Base-by-base conservation (phyloP, 2,113 vertebrate species). In the Spea multiplicata region DNA sequence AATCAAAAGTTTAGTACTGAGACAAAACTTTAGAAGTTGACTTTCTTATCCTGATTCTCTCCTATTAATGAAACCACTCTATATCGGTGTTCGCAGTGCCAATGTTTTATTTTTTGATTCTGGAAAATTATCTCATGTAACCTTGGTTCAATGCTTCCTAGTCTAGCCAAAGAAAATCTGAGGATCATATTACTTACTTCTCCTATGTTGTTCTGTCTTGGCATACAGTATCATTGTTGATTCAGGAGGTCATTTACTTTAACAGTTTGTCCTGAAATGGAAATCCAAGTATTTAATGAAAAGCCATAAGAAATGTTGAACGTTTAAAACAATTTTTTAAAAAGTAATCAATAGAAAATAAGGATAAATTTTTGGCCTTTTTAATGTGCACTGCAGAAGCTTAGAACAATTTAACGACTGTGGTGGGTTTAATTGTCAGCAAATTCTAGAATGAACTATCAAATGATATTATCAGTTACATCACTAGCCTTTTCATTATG, bases 101-200 rank as follows among this genome's bases (percentile, higher is more conserved):
- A 8, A 0, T 8, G 66, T 8, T 53, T 74, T 61, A 57, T 12
- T 57, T 59, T 76, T 66, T 53, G 71, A 46, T 5, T 44, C 10
- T 82, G 85, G 86, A 85, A 82, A 86, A 74, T 81, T 61, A 8
- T 0, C 70, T 73, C 55, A 81, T 81, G 83, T 68, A 86, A 83
- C 67, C 78, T 66, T 44, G 0, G 0, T 1, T 17, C 76, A 78
- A 14, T 83, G 81, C 17, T 2, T 73, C 59, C 84, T 85, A 76
- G 83, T 66, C 79, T 88, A 82, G 85, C 81, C 3, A 70, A 77
- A 77, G 13, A 9, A 53, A 76, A 83, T 83, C 71, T 82, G 83
- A 47, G 79, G 81, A 85, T 89, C 82, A 30, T 83, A 82, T 90
- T 88, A 82, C 85, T 72, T 81, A 73, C 78, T 77, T 84, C 83